Conservation (phyloP, 2,113 vertebrate species). For the Arvicanthis niloticus region DNA sequence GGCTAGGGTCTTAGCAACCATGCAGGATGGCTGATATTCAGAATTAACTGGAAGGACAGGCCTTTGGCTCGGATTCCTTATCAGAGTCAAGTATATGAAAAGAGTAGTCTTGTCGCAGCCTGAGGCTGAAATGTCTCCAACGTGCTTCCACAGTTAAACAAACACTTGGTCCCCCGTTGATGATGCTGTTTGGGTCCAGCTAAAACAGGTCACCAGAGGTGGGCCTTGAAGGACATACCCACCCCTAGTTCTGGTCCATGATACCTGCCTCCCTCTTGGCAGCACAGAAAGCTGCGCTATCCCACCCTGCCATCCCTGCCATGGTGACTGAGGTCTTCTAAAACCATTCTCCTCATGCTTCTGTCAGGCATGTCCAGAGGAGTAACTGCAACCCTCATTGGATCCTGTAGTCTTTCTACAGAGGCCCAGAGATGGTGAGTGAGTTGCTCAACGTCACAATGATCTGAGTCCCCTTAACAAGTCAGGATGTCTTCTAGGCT, state of each 20-base stretch:
- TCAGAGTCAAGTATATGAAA: neutral
- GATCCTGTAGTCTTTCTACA: neutral
- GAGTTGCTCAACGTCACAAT: neutral
- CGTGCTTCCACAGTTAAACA: neutral
- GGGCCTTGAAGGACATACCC: neutral
- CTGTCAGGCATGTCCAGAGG: neutral
- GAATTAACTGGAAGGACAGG: neutral
- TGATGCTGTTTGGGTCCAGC: neutral
- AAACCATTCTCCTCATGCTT: neutral
- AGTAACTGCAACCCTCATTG: neutral
- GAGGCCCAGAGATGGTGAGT: neutral
- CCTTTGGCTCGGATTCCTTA: neutral
- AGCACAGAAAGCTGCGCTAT: neutral
- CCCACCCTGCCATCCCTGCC: neutral
- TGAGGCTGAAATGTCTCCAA: neutral
- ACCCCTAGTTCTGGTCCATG: neutral
- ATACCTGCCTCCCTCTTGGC: neutral
- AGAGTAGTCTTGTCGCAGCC: accelerated
- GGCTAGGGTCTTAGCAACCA: neutral
- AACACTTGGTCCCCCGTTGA: neutral
- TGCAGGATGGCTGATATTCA: neutral
- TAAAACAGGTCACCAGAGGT: too few relatives aligned
- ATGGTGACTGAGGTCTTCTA: neutral
- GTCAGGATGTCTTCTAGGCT: neutral
- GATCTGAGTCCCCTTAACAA: neutral